Percentiles rank a stretch among this genome's conserved stretches.
These are phyloP conservation scores for Magallana gigas DNA, from an alignment of 1,140 invertebrate species.

Conservation along the genomic window DNA sequence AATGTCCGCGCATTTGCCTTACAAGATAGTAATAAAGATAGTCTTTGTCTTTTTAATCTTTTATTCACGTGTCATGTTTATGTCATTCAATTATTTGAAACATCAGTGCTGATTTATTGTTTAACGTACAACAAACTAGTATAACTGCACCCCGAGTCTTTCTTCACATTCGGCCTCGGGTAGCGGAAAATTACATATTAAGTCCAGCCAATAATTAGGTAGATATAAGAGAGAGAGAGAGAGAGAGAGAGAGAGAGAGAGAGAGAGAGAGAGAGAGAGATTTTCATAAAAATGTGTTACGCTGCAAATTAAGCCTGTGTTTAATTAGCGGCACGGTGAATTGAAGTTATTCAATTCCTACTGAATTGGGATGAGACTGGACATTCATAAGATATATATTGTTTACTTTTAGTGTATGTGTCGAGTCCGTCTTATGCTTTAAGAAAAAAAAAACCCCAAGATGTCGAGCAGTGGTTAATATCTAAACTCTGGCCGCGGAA, in stretches of 20 bases:
- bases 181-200: neutral
- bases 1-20: constrained; percentile 22
- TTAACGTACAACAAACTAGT: constrained; percentile 4
- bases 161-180: neutral
- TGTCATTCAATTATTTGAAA: constrained; percentile 14
- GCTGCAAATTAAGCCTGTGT: too few relatives aligned
- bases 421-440: too few relatives aligned
- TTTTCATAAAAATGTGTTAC: too few relatives aligned
- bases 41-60: constrained; percentile 19
- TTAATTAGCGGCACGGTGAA: too few relatives aligned
- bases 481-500: too few relatives aligned
- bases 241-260: constrained; percentile 3
- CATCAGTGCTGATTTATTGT: constrained; percentile 15
- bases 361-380: too few relatives aligned
- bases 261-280: neutral
- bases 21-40: constrained; percentile 28
- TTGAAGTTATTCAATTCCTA: too few relatives aligned
- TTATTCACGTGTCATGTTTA: constrained; percentile 17
- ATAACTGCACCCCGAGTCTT: neutral
- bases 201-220: too few relatives aligned
- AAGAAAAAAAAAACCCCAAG: too few relatives aligned
- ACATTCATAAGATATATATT: too few relatives aligned
- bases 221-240: neutral
- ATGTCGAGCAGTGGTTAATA: too few relatives aligned
- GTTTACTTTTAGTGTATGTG: too few relatives aligned